Evolutionary conservation across 2,797 vertebrate species (phyloP), one percentile per base, ranked within the genome.

Genomic region (Gobionotothen gibberifrons): DNA sequence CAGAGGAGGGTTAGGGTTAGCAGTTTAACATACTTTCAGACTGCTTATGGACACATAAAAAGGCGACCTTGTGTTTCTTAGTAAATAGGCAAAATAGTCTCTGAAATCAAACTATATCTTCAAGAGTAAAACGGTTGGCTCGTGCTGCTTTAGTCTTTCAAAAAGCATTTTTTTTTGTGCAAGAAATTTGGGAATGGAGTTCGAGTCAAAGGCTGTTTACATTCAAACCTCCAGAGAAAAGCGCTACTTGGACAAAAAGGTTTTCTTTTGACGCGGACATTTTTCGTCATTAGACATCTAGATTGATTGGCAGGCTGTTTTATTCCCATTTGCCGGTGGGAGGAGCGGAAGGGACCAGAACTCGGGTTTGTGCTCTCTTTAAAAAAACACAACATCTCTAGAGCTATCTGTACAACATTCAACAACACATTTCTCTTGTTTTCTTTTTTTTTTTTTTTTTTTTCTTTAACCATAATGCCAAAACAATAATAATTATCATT

Each of bases 371-470:
- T 87, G 88, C 91, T 94, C 95, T 95, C 91, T 85, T 92, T 85
- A 86, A 87, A 85, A 75, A 89, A 92, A 93, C 93, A 95, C 92
- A 91, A 95, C 92, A 93, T 91, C 83, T 94, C 94, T 95, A 95
- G 87, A 76, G 90, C 94, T 95, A 95, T 94, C 94, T 95, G 94
- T 95, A 96, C 95, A 95, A 94, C 94, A 95, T 95, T 95, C 94
- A 95, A 95, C 92, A 92, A 94, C 93, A 95, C 89, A 77, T 90
- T 90, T 94, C 88, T 92, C 67, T 74, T 86, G 32, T 83, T 82
- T 89, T 86, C 84, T 85, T 76, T 48, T 72, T 66, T 84, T 87
- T 67, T 51, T 68, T 36, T 36, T 36, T 69, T 74, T 86, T 90
- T 86, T 86, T 90, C 86, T 89, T 82, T 73, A 74, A 87, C 84